Base-by-base conservation (phyloP, 2,888 invertebrate genomes). In the Rhamphomyia laevipes region DNA sequence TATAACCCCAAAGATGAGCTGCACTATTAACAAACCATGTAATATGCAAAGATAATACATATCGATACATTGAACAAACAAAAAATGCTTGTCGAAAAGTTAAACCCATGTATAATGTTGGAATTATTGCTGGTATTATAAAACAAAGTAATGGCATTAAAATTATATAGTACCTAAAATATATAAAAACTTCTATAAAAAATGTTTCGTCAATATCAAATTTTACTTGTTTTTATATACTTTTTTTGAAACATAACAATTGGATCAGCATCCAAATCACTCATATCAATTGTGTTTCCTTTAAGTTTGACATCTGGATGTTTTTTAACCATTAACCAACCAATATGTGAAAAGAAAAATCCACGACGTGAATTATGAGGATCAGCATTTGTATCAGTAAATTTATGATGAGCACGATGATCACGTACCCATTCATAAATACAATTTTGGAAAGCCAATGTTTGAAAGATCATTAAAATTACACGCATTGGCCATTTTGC, bases 11-110 rank as follows among this genome's bases (percentile, higher is more conserved):
- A 59, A 90, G 83, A 66, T 94, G 94, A 1, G 94, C 94, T 0
- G 88, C 89, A 52, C 90, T 91, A 73, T 95, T 95, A 17, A 95
- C 91, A 51, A 89, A 72, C 94, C 94, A 95, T 0, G 94, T 95
- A 59, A 80, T 76, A 67, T 96, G 85, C 41, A 95, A 75, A 0
- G 83, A 77, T 7, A 84, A 43, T 4, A 82, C 80, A 71, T 92
- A 94, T 48, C 93, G 78, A 56, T 84, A 73, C 53, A 92, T 73
- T 11, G 81, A 77, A 11, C 81, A 78, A 40, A 82, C 74, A 68
- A 86, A 87, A 81, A 87, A 91, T 11, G 89, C 78, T 17, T 76
- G 74, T 73, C 79, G 79, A 0, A 81, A 70, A 27, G 76, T 76
- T 64, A 91, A 92, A 2, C 80, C 80, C 85, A 90, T n/a, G n/a